Conservation (phyloP, 2,113 vertebrate species). For the Labeo rohita region DNA sequence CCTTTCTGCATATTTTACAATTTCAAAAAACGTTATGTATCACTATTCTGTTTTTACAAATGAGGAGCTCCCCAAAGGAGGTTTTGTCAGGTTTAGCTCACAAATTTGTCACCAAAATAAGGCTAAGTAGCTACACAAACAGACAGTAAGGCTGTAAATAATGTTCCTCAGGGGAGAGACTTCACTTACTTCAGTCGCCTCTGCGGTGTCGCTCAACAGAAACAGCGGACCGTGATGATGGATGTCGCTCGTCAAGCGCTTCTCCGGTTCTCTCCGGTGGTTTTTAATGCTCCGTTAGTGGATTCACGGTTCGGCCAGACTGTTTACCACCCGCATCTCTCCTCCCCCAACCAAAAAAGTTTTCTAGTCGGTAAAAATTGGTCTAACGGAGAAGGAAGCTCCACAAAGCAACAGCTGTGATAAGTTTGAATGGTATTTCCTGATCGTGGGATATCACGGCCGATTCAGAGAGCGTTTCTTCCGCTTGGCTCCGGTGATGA, state of each 20-base stretch:
- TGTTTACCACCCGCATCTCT: slow-evolving; percentile 50
- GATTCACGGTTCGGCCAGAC: slow-evolving; percentile 36
- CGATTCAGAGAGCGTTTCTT: neutral
- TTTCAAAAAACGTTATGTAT: neutral
- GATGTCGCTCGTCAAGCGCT: neutral
- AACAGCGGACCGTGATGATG: neutral
- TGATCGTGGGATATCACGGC: neutral
- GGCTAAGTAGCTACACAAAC: neutral
- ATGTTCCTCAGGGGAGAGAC: slow-evolving; percentile 35
- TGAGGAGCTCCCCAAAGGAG: neutral
- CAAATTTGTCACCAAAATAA: neutral
- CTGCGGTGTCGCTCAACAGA: neutral
- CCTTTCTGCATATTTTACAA: neutral
- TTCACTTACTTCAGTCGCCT: slow-evolving; percentile 64
- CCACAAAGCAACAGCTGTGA: neutral
- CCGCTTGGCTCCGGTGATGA: slow-evolving; percentile 8
- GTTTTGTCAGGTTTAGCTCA: neutral
- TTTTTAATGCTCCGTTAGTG: neutral
- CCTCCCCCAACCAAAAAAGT: neutral
- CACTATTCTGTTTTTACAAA: neutral
- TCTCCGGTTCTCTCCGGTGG: neutral
- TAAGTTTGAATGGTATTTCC: neutral
- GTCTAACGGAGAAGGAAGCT: neutral
- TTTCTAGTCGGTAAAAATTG: neutral
- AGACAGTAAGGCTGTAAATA: neutral